These are phyloP conservation scores for Slavum lentiscoides DNA, from an alignment of 2,888 invertebrate species.

Conservation along the genomic window DNA sequence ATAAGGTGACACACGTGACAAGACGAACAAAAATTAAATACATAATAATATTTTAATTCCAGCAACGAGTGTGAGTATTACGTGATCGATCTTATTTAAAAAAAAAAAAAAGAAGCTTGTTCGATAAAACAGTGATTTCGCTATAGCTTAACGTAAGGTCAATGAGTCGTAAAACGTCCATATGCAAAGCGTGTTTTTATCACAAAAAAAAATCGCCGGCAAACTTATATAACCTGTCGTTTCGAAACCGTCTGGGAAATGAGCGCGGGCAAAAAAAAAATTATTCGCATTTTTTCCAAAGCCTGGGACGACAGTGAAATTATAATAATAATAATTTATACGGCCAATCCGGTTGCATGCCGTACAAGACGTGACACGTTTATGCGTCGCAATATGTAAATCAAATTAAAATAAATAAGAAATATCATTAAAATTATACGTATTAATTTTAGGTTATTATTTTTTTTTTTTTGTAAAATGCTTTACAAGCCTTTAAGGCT, in stretches of 20 bases:
- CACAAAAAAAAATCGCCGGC: neutral
- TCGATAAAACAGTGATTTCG: neutral
- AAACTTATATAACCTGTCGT: neutral
- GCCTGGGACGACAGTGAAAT: slow-evolving; percentile 10
- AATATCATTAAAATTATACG: too few relatives aligned
- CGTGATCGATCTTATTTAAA: neutral
- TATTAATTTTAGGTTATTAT: too few relatives aligned
- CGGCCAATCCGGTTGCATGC: neutral
- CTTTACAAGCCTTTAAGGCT: too few relatives aligned
- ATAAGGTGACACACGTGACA: neutral
- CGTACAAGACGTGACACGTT: slow-evolving; percentile 12
- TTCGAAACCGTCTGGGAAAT: slow-evolving; percentile 8
- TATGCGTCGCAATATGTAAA: too few relatives aligned
- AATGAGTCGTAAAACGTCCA: neutral
- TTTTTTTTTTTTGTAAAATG: too few relatives aligned
- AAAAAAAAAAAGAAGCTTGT: too few relatives aligned
- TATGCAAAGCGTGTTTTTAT: neutral
- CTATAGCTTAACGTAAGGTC: neutral
- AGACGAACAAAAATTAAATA: neutral
- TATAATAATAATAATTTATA: slow-evolving; percentile 15
- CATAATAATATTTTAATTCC: neutral
- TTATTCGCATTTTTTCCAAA: slow-evolving; percentile 2
- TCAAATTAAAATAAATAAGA: too few relatives aligned
- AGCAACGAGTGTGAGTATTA: neutral
- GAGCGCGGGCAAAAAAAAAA: too few relatives aligned